Evolutionary conservation across 1,140 invertebrate species (phyloP).

Genomic region (Drosophila pseudoananassae): DNA sequence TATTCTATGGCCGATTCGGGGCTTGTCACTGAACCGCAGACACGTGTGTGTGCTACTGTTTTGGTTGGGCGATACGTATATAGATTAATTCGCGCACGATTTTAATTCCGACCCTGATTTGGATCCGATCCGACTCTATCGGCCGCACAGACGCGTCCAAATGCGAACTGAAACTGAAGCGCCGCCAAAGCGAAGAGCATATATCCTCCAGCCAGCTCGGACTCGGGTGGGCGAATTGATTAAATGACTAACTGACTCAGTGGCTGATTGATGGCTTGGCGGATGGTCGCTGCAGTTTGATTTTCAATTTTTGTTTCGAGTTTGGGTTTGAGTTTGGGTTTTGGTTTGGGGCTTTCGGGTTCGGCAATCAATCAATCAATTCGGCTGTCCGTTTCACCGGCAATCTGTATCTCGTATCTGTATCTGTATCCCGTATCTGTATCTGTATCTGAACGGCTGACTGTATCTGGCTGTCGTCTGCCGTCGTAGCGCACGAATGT

Average conservation of each 20-base stretch:
- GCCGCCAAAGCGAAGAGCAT: constrained; percentile 59
- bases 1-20: constrained; percentile 40
- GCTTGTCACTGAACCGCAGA: constrained; percentile 71
- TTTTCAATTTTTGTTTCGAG: constrained; percentile 64
- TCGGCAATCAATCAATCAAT: constrained; percentile 74
- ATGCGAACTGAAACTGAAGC: constrained; percentile 71
- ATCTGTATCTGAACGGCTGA: constrained; percentile 42
- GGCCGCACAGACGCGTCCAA: constrained; percentile 76
- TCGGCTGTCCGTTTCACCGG: constrained; percentile 27
- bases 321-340: constrained; percentile 30
- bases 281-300: constrained; percentile 48
- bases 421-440: constrained; percentile 5
- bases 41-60: constrained; percentile 56
- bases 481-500: constrained; percentile 71
- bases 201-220: constrained; percentile 64
- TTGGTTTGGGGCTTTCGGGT: constrained; percentile 43
- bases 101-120: constrained; percentile 12
- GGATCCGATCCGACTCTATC: constrained; percentile 42
- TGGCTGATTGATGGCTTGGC: constrained; percentile 61
- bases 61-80: constrained; percentile 22
- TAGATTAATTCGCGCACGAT: constrained; percentile 57
- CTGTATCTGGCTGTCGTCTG: constrained; percentile 52
- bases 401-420: constrained; percentile 15
- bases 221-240: constrained; percentile 49
- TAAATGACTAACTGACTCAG: constrained; percentile 48